These are phyloP conservation scores for Lithodes maja DNA, from an alignment of 2,888 invertebrate species.

Conservation along the genomic window DNA sequence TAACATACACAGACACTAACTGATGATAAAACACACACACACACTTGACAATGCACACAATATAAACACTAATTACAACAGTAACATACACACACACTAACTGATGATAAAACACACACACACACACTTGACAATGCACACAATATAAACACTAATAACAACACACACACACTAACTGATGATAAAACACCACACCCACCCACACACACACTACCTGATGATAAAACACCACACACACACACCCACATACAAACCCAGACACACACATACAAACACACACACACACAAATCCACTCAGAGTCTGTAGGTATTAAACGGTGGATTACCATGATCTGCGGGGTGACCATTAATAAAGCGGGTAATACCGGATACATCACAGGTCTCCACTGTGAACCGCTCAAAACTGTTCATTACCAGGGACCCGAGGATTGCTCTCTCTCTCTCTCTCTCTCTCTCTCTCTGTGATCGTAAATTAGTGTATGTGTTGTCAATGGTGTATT, in stretches of 20 bases:
- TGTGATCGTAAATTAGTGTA: too few relatives aligned
- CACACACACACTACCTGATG: constrained; percentile 2
- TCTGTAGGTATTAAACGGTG: constrained; percentile 25
- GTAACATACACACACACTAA: constrained; percentile 3
- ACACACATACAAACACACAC: constrained; percentile 16
- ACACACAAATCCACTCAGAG: constrained; percentile 34
- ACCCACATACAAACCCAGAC: constrained; percentile 10
- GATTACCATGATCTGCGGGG: constrained; percentile 35
- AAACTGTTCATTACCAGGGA: too few relatives aligned
- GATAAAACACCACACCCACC: neutral
- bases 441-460: too few relatives aligned
- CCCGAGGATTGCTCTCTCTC: too few relatives aligned
- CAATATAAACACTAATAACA: neutral
- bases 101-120: neutral
- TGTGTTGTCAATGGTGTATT: too few relatives aligned
- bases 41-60: too few relatives aligned
- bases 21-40: neutral
- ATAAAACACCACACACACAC: neutral
- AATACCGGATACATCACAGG: too few relatives aligned
- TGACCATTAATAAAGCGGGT: constrained; percentile 28
- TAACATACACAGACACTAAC: neutral
- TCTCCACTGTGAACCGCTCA: too few relatives aligned
- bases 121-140: neutral
- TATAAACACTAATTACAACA: neutral
- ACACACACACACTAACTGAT: neutral